phyloP scores from a whole-genome alignment of 2,113 vertebrate species.

The Microtus ochrogaster region DNA sequence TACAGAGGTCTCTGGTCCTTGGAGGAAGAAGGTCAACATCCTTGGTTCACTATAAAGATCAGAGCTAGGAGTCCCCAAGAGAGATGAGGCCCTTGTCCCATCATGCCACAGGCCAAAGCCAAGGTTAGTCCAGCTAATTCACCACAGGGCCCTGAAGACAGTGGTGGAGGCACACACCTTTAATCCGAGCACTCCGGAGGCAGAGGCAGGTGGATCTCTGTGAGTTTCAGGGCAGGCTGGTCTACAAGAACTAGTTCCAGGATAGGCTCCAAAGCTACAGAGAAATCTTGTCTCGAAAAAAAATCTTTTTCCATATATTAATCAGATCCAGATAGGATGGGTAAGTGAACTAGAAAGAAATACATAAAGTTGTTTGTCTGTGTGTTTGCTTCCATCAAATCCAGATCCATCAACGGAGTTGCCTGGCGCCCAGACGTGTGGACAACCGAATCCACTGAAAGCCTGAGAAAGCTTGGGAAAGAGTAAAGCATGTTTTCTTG shows the following conservation, averaged over 20 bases:
- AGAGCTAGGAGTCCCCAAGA: neutral
- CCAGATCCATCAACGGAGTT: neutral
- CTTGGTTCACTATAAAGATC: neutral
- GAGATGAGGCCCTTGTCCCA: neutral
- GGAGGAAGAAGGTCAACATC: no score
- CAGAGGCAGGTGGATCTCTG: no score
- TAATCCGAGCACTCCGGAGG: no score
- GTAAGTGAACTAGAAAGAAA: neutral
- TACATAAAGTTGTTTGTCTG: neutral
- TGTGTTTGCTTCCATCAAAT: neutral
- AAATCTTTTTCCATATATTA: neutral
- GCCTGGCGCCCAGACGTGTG: no score
- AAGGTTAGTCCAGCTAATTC: neutral
- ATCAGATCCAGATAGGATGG: neutral
- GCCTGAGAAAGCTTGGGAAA: no score
- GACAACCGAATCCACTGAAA: no score
- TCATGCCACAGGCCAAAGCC: neutral
- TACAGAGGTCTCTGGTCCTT: neutral
- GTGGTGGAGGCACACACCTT: no score
- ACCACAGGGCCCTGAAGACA: neutral
- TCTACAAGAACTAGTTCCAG: no score
- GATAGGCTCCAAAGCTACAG: no score
- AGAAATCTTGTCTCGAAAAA: no score
- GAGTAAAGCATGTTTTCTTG: no score
- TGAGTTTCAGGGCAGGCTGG: no score